A percentile compares a stretch with the other conserved stretches of the same genome.
These are phyloP conservation scores for Pseudococcus longispinus DNA, from an alignment of 2,888 invertebrate genomes.

Conservation along the genomic window DNA sequence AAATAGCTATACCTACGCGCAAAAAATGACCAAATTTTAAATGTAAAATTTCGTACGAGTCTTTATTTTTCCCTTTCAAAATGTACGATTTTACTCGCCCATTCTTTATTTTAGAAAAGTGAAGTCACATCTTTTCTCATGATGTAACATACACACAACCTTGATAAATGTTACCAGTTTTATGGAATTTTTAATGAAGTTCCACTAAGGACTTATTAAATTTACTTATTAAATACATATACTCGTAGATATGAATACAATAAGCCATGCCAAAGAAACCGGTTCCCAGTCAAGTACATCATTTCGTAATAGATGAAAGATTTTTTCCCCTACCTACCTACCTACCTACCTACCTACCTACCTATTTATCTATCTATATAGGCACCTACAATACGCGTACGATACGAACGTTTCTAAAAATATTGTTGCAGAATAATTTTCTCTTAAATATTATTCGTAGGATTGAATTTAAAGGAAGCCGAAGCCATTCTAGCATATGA, in stretches of 20 bases:
- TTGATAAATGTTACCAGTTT: conserved; percentile 38
- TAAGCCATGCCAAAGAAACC: neutral
- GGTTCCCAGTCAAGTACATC: neutral
- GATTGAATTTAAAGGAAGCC: neutral
- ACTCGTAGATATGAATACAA: neutral
- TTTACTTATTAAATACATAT: neutral
- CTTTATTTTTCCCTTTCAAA: neutral
- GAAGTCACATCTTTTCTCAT: neutral
- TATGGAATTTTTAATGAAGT: neutral
- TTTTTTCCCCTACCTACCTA: neutral
- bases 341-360: too few species aligned
- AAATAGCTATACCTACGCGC: too few species aligned
- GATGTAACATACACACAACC: conserved; percentile 9
- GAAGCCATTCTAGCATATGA: neutral
- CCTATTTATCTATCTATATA: too few species aligned
- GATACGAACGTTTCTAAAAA: neutral
- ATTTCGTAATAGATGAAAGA: neutral
- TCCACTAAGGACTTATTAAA: conserved; percentile 5
- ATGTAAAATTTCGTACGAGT: neutral
- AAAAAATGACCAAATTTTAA: too few species aligned
- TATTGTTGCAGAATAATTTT: neutral
- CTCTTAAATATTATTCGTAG: neutral
- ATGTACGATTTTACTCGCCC: too few species aligned
- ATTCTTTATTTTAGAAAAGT: neutral
- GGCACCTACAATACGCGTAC: too few species aligned